Base-by-base conservation (phyloP, 1,140 invertebrate species). In the Zophobas atratus region DNA sequence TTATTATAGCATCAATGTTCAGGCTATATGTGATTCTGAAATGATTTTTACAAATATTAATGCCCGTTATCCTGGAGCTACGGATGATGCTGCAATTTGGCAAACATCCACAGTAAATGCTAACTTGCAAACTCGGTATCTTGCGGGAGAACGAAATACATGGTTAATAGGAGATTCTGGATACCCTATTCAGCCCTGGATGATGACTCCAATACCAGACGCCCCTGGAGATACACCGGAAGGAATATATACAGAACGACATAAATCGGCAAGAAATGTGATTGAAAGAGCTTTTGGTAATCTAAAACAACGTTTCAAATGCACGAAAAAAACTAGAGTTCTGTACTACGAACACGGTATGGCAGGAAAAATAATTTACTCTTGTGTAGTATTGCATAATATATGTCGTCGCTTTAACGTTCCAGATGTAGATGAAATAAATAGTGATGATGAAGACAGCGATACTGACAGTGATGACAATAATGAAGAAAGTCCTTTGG, bases 1-100 rank as follows among this genome's bases (percentile, higher is more conserved):
- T 38, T 84, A 63, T 57, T 80, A 84, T 76, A 80, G 76, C 8
- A 70, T 80, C 32, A 83, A 84, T 83, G 81, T 81, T 33, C 43
- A 72, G 39, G 74, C 82, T 70, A 74, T 77, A 32, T 75, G 77
- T 33, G 72, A 78, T 60, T 5, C 53, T 2, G 39, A 78, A 49
- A 77, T 83, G 75, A 79, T 67, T 76, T 56, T 81, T 67, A 46
- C 49, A 3, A 6, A 39, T 38, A 32, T 75, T n/a, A 75, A 67
- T 78, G 60, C 72, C 3, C 63, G 60, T 34, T 78, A 1, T 70
- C 55, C 41, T 20, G 73, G 77, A 38, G 8, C 55, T 43, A 75
- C 71, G 36, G 35, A 78, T 75, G 77, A 78, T 75, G 38, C 72
- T 1, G 32, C 43, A n/a, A 75, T 78, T 33, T 78, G 77, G 77